Evolutionary conservation across 2,888 invertebrate species (phyloP), one percentile per base, ranked within the genome.

Genomic region (Malachius bipustulatus): DNA sequence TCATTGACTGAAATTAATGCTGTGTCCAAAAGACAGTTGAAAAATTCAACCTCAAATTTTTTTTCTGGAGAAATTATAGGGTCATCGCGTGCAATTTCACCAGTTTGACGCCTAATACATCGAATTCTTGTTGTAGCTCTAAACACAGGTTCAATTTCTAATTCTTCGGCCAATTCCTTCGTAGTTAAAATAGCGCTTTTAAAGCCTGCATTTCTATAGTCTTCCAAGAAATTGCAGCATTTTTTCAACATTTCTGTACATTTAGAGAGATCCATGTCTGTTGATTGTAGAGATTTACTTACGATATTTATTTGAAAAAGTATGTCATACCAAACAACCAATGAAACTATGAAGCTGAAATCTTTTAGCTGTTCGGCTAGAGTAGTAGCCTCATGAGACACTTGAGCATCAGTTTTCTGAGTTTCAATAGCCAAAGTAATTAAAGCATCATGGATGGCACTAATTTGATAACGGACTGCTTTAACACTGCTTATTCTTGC

Each of bases 291-390:
- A 30, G 40, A 40, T 46, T 46, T 49, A 41, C 42, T 46, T 16
- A 45, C 39, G 16, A 48, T 32, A 45, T 49, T 50, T 9, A 48
- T 44, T 44, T 49, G 45, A 19, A 52, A 45, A 38, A 50, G 49
- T 44, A 54, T 48, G 10, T 52, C 52, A 45, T 54, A 54, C 50
- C 51, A 54, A 46, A 50, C 46, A 36, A 52, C 45, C 39, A 11
- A 32, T 32, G 24, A 32, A 32, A 13, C 19, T 32, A 52, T 42
- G 40, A 55, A 51, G 33, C 45, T 41, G 39, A 50, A 50, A 43
- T 49, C 38, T 45, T 43, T 42, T 26, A 48, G 28, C 32, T 49
- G 47, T 38, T 45, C 39, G 24, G 45, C 42, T 40, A 50, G 36
- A 42, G 46, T 44, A 11, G 26, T 40, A 26, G 45, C 47, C 31